A percentile compares a stretch with the other conserved stretches of the same genome.
Evolutionary conservation across 2,888 invertebrate genomes (phyloP).

Genomic region (Drosophila multiciliata): DNA sequence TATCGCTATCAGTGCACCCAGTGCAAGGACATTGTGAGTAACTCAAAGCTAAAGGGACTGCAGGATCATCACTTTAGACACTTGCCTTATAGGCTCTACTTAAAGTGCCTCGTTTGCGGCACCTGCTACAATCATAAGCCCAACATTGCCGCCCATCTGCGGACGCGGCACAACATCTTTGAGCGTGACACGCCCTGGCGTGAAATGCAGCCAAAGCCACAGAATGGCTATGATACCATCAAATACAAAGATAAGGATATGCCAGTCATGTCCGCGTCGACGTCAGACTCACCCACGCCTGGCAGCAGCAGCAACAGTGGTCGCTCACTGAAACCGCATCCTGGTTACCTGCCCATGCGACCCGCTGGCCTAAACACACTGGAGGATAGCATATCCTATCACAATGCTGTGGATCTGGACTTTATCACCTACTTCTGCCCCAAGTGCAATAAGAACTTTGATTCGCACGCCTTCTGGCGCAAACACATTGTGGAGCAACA

Average conservation of each 20-base stretch:
- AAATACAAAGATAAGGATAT: slow-evolving; percentile 20
- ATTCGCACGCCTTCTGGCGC: slow-evolving; percentile 82
- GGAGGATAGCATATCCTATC: slow-evolving; percentile 81
- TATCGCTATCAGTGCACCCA: slow-evolving; percentile 79
- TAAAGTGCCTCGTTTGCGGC: slow-evolving; percentile 80
- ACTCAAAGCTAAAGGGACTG: slow-evolving; percentile 80
- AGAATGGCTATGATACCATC: slow-evolving; percentile 22
- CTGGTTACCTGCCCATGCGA: slow-evolving; percentile 53
- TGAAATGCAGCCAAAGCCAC: slow-evolving; percentile 42
- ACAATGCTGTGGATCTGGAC: slow-evolving; percentile 82
- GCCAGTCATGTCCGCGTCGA: slow-evolving; percentile 4
- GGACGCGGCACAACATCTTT: slow-evolving; percentile 78
- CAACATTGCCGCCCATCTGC: slow-evolving; percentile 79
- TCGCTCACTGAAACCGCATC: slow-evolving; percentile 57
- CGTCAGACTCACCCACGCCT: slow-evolving; percentile 42
- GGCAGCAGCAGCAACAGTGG: slow-evolving; percentile 13
- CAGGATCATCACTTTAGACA: slow-evolving; percentile 83
- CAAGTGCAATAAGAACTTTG: slow-evolving; percentile 79
- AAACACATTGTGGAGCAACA: slow-evolving; percentile 82
- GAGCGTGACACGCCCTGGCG: slow-evolving; percentile 59
- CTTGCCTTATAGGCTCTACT: slow-evolving; percentile 76
- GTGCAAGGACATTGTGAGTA: slow-evolving; percentile 78
- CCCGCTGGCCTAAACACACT: slow-evolving; percentile 77
- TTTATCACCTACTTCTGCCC: slow-evolving; percentile 81
- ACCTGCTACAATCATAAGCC: slow-evolving; percentile 83